Conservation (phyloP, 2,797 vertebrate species). For the Pitangus sulphuratus region DNA sequence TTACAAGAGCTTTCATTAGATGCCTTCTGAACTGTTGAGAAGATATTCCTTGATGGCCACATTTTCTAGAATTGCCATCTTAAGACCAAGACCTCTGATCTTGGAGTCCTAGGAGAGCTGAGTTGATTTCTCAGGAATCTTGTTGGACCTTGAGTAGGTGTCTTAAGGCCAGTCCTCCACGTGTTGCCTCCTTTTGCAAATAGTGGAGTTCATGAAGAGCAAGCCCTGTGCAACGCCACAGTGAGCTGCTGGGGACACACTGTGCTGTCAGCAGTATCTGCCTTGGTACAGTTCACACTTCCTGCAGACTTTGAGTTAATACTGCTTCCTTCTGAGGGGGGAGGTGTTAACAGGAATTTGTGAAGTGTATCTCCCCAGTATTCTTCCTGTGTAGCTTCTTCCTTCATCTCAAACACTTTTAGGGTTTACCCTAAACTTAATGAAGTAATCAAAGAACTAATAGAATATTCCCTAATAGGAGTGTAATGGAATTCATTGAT, state of each 20-base stretch:
- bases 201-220: background rate
- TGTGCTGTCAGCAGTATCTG: background rate
- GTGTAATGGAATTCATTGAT: background rate
- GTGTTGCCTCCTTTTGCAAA: background rate
- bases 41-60: background rate
- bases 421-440: background rate
- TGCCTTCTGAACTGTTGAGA: background rate
- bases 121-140: background rate
- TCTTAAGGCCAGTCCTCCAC: background rate
- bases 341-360: background rate
- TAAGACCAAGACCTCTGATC: background rate
- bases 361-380: background rate
- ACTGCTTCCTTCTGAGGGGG: background rate
- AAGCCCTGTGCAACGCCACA: background rate
- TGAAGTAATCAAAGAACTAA: background rate
- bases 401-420: background rate
- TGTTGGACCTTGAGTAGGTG: background rate
- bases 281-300: background rate
- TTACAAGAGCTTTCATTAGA: background rate
- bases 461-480: background rate
- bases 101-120: background rate
- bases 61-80: background rate
- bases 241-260: background rate
- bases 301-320: background rate
- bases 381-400: background rate